Evolutionary conservation across 2,113 vertebrate genomes (phyloP), one percentile per base, ranked within the genome.

Genomic region (Vidua chalybeata): DNA sequence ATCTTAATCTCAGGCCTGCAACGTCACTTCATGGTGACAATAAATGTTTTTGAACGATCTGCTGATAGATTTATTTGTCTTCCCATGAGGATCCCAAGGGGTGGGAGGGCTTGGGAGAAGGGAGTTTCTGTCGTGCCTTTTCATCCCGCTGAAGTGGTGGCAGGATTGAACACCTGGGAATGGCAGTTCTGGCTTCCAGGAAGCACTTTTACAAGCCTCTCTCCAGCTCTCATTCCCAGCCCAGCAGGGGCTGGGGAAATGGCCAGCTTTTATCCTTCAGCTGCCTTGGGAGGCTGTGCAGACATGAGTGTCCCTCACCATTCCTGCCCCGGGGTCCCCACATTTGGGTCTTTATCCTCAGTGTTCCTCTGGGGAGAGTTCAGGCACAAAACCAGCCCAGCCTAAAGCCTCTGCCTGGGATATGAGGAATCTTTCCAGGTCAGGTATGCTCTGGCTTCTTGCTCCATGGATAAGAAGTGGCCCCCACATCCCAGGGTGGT

Each of bases 1-100:
- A 97, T 97, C 86, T 79, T 97, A 96, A 97, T 97, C 97, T 97
- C 37, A 52, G 91, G 84, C 80, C 90, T 58, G 68, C 48, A 82
- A 84, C 19, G 14, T 96, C 96, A 94, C 66, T 48, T 76, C 4
- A 0, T 3, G 48, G 81, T 91, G 88, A 79, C 90, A 94, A 82
- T 95, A 96, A 96, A 91, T 64, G 59, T 82, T 73, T 92, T 86
- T 54, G 85, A 85, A 76, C 59, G 16, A 74, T 90, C 69, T 91
- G 84, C 86, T 90, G 93, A 95, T 82, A 54, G 91, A 80, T 96
- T 95, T 95, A 93, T 96, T 95, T 89, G 86, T 22, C 59, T 81
- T 81, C 84, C 84, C 90, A 72, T 33, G 39, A 74, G 62, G 80
- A 71, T 48, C 58, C 58, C n/a, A 33, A 51, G 37, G 54, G 73